Evolutionary conservation across 1,140 invertebrate genomes (phyloP).

Genomic region (Cryptotermes secundus): DNA sequence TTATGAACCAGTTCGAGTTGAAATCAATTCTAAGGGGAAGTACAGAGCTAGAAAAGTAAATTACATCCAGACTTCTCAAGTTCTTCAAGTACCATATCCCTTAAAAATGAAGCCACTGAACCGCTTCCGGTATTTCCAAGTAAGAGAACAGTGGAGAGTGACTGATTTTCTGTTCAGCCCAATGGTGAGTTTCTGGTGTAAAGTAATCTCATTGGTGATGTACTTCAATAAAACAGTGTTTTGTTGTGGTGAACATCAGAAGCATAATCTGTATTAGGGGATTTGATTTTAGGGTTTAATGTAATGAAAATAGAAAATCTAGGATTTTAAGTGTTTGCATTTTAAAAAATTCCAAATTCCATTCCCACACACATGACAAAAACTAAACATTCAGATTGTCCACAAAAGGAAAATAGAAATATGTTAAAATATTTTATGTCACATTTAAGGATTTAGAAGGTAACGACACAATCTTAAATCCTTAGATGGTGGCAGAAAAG

Average conservation of each 20-base stretch:
- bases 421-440: too few relatives aligned
- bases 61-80: constrained; percentile 85
- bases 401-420: too few relatives aligned
- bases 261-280: neutral
- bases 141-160: constrained; percentile 90
- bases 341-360: neutral
- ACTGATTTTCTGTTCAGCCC: constrained; percentile 96
- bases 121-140: constrained; percentile 88
- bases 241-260: too few relatives aligned
- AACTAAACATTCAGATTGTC: too few relatives aligned
- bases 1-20: constrained; percentile 90
- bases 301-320: neutral
- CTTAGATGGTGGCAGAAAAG: too few relatives aligned
- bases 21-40: constrained; percentile 96
- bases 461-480: too few relatives aligned
- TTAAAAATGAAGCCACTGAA: constrained; percentile 81
- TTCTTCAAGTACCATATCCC: constrained; percentile 88
- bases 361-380: too few relatives aligned
- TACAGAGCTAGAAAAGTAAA: constrained; percentile 93
- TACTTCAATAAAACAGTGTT: too few relatives aligned
- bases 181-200: constrained; percentile 64
- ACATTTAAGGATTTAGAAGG: too few relatives aligned
- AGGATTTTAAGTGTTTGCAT: neutral
- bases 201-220: too few relatives aligned
- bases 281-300: too few relatives aligned